A percentile compares a stretch with the other conserved stretches of the same genome.
phyloP scores from a whole-genome alignment of 2,113 vertebrate genomes.

The Aegypius monachus region DNA sequence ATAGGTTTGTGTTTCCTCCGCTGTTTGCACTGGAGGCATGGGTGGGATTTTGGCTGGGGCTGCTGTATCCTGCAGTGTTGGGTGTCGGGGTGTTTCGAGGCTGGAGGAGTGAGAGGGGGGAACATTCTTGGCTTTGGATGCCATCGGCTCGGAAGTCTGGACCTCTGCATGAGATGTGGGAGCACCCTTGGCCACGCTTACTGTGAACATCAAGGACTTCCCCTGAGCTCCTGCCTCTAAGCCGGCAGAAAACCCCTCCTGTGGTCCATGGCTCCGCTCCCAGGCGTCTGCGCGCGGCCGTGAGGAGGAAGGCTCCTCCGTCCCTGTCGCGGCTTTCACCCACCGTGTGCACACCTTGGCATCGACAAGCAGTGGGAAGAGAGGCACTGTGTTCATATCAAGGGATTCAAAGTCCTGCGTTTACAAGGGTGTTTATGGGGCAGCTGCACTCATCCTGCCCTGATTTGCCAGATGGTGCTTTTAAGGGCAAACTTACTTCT shows the following conservation, averaged over 20 bases:
- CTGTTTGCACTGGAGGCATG: neutral
- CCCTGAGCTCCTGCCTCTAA: neutral
- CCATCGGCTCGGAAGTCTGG: neutral
- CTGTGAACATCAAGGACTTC: neutral
- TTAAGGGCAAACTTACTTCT: neutral
- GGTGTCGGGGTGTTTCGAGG: neutral
- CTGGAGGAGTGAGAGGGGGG: neutral
- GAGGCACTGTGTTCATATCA: neutral
- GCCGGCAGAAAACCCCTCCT: neutral
- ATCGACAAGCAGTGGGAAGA: neutral
- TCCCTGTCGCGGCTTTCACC: neutral
- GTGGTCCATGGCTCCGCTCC: neutral
- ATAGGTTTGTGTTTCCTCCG: neutral
- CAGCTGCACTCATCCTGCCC: neutral
- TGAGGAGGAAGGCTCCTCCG: neutral
- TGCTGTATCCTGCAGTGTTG: neutral
- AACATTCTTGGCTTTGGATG: neutral
- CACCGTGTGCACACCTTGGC: neutral
- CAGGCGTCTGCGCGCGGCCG: accelerated
- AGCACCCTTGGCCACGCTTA: neutral
- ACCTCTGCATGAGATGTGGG: neutral
- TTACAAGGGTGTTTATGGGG: neutral
- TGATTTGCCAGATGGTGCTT: neutral
- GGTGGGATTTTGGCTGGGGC: neutral
- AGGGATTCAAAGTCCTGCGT: neutral